Evolutionary conservation across 1,140 invertebrate genomes (phyloP), one percentile per base, ranked within the genome.

Genomic region (Drosophila tropicalis): DNA sequence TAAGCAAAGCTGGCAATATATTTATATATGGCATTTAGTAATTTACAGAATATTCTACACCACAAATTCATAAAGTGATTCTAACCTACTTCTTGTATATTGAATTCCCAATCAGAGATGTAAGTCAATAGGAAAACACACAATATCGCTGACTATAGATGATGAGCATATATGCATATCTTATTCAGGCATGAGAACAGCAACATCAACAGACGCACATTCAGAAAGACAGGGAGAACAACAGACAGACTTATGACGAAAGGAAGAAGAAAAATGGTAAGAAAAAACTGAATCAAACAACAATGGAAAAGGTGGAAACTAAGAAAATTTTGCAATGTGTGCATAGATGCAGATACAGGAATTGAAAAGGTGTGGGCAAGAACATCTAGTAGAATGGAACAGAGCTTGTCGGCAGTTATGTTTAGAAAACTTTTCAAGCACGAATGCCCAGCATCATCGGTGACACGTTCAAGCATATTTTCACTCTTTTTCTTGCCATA

Each of bases 341-440:
- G 57, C 71, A 66, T 67, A 70, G 70, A 57, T 51, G 73, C 62
- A 57, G 66, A 70, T 51, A 51, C 17, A 51, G 19, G 2, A 51
- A 3, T 10, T 51, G 44, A 51, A 51, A 19, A 51, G 22, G 29
- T 29, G 5, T 3, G 17, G 44, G 19, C 17, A 10, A 19, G 19
- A 51, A 51, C 22, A 2, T 51, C 17, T 19, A 22, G 17, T 12
- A 51, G 44, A 44, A 29, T 29, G 67, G 62, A 36, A 44, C 74
- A 55, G 67, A 73, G 63, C 62, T 36, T 63, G 61, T 72, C 83
- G 67, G 62, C 62, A 87, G 83, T 87, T 87, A 86, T 86, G 83
- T 82, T 87, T 86, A 71, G 76, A 83, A 78, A 87, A 73, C 79
- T 86, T 86, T 86, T 86, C 84, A 86, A 83, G 83, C 83, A 86